Base-by-base conservation (phyloP, 2,888 invertebrate genomes). In the Nipponacmea schrenckii region DNA sequence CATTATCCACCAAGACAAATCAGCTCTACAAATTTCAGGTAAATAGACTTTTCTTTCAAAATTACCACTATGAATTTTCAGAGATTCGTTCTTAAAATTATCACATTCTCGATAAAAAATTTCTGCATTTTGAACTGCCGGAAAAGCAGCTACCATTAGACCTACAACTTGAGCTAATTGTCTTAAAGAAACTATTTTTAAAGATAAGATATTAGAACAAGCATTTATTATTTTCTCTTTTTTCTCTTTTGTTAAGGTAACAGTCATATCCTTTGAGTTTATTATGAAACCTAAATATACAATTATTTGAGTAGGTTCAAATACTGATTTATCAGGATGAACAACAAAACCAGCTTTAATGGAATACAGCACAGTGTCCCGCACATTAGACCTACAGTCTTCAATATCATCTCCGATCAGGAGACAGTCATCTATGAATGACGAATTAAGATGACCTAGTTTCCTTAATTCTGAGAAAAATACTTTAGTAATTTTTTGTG, bases 191-290 rank as follows among this genome's bases (percentile, higher is more conserved):
- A 56, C 39, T n/a, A 5, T 24, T 31, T 20, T 62, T 14, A 20
- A 39, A 7, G n/a, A 20, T 27, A 39, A 31, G 17, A 68, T 8
- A 17, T 46, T 10, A 7, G 12, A 20, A 26, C 68, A 68, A 20
- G 31, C 20, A 50, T 50, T 20, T 48, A 14, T 48, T 48, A 48
- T 17, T 48, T 48, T 48, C 14, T 20, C 7, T 20, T 17, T 20
- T 50, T 50, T 72, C 76, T 75, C 70, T 74, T 76, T 1, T 68
- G 31, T 69, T 76, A 79, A 64, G 73, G 67, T 76, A 72, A 80
- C 72, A 24, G 62, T 62, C 74, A 74, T 62, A 26, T 26, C 10
- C 8, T 26, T 20, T 15, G 64, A 69, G 46, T 63, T 44, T 63
- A 63, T 62, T n/a, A 69, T 46, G 24, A 63, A 62, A 2, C 69